A percentile compares a stretch with the other conserved stretches of the same genome.
phyloP scores from a whole-genome alignment of 2,888 invertebrate species.

The Terebella lapidaria region DNA sequence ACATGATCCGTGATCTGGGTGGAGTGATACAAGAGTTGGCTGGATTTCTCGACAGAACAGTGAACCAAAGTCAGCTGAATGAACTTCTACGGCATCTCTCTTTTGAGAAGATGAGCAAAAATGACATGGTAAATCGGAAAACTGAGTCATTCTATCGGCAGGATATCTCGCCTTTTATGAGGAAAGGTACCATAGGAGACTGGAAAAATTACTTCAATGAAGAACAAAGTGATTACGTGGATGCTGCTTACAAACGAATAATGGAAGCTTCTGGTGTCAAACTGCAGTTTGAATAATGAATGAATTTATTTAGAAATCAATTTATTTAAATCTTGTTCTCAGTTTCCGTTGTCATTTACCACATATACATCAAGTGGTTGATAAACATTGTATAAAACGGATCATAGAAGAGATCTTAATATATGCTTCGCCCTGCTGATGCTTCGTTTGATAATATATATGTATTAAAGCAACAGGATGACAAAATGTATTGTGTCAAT shows the following conservation, averaged over 20 bases:
- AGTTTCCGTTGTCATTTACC: no score
- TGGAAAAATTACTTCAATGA: neutral
- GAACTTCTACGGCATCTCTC: neutral
- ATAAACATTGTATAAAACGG: no score
- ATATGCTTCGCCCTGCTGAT: no score
- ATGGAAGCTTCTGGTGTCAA: no score
- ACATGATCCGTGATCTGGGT: neutral
- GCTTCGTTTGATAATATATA: no score
- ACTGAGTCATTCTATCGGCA: neutral
- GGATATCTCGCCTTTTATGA: neutral
- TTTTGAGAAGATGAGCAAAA: neutral
- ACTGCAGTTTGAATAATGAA: no score
- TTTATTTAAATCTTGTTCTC: no score
- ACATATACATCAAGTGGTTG: no score
- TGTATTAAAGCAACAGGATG: no score
- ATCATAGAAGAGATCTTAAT: no score
- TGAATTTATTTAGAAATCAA: no score
- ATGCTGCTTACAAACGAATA: neutral
- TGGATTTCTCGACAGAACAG: neutral
- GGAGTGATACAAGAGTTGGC: neutral
- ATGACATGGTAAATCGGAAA: neutral
- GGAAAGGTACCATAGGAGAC: neutral
- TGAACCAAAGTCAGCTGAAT: neutral
- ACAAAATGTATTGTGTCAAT: no score
- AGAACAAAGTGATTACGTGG: neutral